Conservation (phyloP, 2,888 invertebrate genomes). For the Polydrusus tereticollis region DNA sequence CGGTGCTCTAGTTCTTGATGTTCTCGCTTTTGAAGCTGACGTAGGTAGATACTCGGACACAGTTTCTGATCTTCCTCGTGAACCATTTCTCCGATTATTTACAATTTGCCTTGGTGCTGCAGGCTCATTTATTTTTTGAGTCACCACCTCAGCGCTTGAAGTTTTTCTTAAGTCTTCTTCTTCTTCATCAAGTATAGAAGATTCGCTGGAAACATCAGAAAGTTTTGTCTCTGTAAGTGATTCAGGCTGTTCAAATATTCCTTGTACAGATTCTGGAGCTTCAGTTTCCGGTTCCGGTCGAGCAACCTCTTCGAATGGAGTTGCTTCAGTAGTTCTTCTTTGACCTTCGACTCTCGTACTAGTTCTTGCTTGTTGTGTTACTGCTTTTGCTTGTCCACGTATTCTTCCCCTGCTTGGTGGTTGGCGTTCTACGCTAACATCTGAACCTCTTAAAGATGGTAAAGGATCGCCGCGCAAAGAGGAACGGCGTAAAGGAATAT, state of each 20-base stretch:
- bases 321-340: constrained; percentile 32
- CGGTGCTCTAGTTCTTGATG: constrained; percentile 47
- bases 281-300: constrained; percentile 21
- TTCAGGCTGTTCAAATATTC: constrained; percentile 38
- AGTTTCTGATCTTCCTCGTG: constrained; percentile 6
- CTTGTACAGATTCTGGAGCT: constrained; percentile 40
- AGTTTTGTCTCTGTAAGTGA: constrained; percentile 38
- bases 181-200: constrained; percentile 36
- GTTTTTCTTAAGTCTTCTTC: constrained; percentile 48
- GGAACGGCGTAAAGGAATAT: constrained; percentile 29
- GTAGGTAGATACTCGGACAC: constrained; percentile 28
- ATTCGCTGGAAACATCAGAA: constrained; percentile 47
- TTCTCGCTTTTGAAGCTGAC: constrained; percentile 46
- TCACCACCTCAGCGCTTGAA: constrained; percentile 20
- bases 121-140: constrained; percentile 23
- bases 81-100: constrained; percentile 20
- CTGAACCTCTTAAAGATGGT: constrained; percentile 42
- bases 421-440: constrained; percentile 23
- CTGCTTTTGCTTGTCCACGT: not conserved
- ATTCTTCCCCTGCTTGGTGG: constrained; percentile 8
- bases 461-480: constrained; percentile 35
- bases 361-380: not conserved
- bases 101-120: constrained; percentile 10
- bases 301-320: constrained; percentile 36
- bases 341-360: constrained; percentile 21